phyloP scores from a whole-genome alignment of 2,113 vertebrate genomes.

The Redunca redunca region DNA sequence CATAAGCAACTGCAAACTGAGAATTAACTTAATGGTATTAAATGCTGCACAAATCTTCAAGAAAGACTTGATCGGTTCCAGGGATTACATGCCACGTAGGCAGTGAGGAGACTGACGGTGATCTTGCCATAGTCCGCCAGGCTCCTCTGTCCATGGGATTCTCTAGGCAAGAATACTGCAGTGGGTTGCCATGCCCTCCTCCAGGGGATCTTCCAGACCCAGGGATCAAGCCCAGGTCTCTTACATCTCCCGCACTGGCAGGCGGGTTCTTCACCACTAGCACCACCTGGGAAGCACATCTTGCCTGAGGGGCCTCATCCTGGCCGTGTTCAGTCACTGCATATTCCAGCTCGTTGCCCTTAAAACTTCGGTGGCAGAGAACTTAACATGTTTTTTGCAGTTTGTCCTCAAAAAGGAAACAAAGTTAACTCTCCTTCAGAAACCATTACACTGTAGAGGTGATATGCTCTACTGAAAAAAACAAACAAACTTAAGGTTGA shows the following conservation, averaged over 20 bases:
- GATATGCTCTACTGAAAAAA: background rate
- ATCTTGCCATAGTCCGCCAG: background rate
- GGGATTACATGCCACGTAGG: background rate
- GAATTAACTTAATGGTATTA: constrained; percentile 59
- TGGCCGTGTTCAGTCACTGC: background rate
- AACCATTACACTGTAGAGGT: background rate
- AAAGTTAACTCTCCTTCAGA: constrained; percentile 26
- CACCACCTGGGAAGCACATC: background rate
- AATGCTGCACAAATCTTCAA: constrained; percentile 46
- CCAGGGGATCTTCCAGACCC: background rate
- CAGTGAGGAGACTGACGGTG: too few relatives aligned
- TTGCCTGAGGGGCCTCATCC: background rate
- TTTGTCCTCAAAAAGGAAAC: constrained; percentile 38
- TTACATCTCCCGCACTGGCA: background rate
- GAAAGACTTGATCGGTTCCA: background rate
- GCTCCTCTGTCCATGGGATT: background rate
- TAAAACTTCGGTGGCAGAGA: constrained; percentile 28
- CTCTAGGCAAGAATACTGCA: background rate
- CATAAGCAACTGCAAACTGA: constrained; percentile 65
- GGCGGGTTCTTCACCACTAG: background rate
- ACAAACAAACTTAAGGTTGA: background rate
- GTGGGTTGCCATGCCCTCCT: background rate
- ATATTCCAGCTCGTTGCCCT: constrained; percentile 20
- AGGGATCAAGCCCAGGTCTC: background rate
- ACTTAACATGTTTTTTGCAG: background rate